Evolutionary conservation across 2,113 vertebrate genomes (phyloP).

Genomic region (Nannospalax galili): DNA sequence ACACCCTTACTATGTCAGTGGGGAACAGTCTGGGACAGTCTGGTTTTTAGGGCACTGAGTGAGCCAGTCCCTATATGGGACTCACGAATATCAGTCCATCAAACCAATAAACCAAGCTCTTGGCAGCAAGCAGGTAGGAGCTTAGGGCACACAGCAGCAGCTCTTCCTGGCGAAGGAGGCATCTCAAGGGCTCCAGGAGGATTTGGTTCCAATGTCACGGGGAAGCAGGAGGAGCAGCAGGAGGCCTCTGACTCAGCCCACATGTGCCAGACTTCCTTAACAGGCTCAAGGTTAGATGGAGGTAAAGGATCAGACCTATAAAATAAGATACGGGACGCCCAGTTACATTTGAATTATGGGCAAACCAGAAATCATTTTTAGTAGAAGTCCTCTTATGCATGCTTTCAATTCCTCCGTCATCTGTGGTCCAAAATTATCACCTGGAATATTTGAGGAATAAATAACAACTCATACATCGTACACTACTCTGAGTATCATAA

Average conservation of each 20-base stretch:
- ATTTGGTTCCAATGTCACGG: neutral
- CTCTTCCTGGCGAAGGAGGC: neutral
- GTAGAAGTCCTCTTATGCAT: neutral
- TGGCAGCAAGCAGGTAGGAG: no score
- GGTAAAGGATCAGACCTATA: neutral
- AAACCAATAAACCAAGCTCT: neutral
- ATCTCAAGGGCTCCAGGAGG: neutral
- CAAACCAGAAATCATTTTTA: neutral
- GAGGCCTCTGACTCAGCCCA: neutral
- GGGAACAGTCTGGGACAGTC: no score
- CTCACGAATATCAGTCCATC: neutral
- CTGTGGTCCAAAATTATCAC: neutral
- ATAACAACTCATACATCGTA: neutral
- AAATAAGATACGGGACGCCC: neutral
- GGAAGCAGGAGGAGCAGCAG: neutral
- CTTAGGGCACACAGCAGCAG: neutral
- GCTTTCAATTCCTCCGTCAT: neutral
- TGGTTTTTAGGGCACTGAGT: neutral
- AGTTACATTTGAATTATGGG: neutral
- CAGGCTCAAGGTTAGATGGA: neutral
- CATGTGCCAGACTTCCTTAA: rapidly evolving
- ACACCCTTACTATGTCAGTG: neutral
- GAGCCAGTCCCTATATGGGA: neutral
- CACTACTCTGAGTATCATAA: neutral
- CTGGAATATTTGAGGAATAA: neutral